Conservation (phyloP, 2,113 vertebrate genomes). For the Nipponia nippon region DNA sequence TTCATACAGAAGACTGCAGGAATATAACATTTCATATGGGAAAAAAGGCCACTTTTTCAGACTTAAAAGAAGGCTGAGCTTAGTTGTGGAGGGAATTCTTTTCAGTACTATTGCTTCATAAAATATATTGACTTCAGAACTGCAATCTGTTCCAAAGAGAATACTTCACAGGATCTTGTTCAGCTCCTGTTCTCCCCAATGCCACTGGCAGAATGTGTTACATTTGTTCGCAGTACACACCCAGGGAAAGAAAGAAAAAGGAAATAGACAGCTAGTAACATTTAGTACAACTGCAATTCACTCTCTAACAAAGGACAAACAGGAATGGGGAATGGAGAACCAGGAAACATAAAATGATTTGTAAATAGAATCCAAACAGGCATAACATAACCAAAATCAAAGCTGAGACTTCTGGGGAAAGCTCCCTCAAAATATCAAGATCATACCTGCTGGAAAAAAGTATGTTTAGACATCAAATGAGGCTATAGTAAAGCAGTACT, state of each 20-base stretch:
- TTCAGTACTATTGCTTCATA: neutral
- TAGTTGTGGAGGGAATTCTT: neutral
- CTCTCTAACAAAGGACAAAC: neutral
- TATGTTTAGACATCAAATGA: neutral
- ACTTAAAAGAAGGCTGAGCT: neutral
- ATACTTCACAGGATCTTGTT: neutral
- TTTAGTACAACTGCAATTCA: neutral
- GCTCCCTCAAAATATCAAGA: neutral
- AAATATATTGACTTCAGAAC: slow-evolving; percentile 1
- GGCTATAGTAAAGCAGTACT: neutral
- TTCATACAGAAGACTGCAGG: neutral
- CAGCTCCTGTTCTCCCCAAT: neutral
- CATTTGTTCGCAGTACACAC: neutral
- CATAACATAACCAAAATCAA: neutral
- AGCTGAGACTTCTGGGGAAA: neutral
- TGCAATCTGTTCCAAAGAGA: neutral
- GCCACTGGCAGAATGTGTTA: neutral
- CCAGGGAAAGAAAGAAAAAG: neutral
- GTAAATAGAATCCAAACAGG: neutral
- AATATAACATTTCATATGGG: neutral
- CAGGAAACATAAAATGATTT: neutral
- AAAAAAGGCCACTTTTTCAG: neutral
- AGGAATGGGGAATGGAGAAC: neutral
- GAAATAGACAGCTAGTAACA: neutral
- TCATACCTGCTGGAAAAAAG: neutral